Evolutionary conservation across 1,140 invertebrate species (phyloP).

Genomic region (Coelopa frigida): DNA sequence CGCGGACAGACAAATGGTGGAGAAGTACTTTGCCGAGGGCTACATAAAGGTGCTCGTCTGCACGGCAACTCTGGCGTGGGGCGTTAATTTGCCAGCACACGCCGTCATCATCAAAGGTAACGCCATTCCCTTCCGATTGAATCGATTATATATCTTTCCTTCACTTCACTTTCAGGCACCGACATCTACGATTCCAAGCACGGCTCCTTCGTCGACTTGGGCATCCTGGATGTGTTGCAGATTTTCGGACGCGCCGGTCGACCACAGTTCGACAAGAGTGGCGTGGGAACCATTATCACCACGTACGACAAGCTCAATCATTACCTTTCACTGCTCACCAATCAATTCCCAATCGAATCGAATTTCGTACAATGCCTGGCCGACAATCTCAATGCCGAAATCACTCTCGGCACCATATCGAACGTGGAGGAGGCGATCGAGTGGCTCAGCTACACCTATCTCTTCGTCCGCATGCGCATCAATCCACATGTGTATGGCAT

Average conservation of each 20-base stretch:
- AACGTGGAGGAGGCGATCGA: slow-evolving; percentile 94
- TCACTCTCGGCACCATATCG: slow-evolving; percentile 88
- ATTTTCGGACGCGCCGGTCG: slow-evolving; percentile 97
- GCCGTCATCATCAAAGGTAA: slow-evolving; percentile 85
- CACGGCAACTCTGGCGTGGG: slow-evolving; percentile 98
- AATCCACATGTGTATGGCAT: slow-evolving; percentile 92
- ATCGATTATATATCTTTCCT: neutral
- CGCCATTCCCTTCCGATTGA: neutral
- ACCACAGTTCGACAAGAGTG: slow-evolving; percentile 86
- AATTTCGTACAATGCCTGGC: slow-evolving; percentile 87
- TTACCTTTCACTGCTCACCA: slow-evolving; percentile 89
- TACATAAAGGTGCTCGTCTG: slow-evolving; percentile 90
- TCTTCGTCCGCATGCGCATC: slow-evolving; percentile 87
- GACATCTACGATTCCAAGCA: slow-evolving; percentile 96
- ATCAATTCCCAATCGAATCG: slow-evolving; percentile 97
- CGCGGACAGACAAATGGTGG: slow-evolving; percentile 62
- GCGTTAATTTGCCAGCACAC: slow-evolving; percentile 97
- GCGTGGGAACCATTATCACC: slow-evolving; percentile 95
- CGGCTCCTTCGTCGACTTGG: slow-evolving; percentile 89
- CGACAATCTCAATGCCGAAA: slow-evolving; percentile 98
- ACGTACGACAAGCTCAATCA: slow-evolving; percentile 86
- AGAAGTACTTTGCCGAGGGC: slow-evolving; percentile 84
- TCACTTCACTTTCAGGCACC: slow-evolving; percentile 57
- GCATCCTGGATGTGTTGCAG: slow-evolving; percentile 96
- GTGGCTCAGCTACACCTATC: slow-evolving; percentile 97